Conservation (phyloP, 2,888 invertebrate genomes). For the Ormyrus pomaceus region DNA sequence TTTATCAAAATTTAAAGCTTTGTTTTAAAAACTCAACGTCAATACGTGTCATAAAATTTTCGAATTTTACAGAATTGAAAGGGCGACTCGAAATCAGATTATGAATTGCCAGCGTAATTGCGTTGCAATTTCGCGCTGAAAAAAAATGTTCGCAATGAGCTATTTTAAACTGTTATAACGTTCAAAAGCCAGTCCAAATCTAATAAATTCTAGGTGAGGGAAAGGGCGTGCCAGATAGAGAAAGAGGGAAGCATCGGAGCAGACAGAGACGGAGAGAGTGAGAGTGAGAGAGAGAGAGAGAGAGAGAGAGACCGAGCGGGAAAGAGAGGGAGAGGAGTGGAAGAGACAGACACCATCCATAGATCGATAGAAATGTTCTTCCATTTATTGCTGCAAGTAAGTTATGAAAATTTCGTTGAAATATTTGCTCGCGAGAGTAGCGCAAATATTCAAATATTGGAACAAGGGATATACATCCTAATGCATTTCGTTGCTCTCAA, state of each 20-base stretch:
- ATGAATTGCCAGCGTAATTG: too few species aligned
- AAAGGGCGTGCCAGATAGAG: conserved; percentile 54
- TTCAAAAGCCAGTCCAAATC: conserved; percentile 34
- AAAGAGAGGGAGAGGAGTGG: conserved; percentile 22
- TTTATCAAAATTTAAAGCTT: too few species aligned
- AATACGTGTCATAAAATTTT: too few species aligned
- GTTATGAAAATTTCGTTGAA: too few species aligned
- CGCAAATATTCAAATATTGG: too few species aligned
- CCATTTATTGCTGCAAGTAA: conserved; percentile 35
- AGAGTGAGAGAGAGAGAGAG: not conserved
- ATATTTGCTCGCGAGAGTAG: too few species aligned
- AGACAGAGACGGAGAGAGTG: conserved; percentile 13
- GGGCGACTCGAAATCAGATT: too few species aligned
- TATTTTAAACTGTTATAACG: not conserved
- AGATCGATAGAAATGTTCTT: conserved; percentile 56
- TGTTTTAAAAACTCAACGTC: too few species aligned
- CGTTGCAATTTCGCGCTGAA: too few species aligned
- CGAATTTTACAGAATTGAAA: too few species aligned
- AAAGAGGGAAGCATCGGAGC: conserved; percentile 19
- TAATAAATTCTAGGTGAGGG: conserved; percentile 55
- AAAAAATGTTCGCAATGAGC: conserved; percentile 1
- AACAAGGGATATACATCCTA: too few species aligned
- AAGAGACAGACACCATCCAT: conserved; percentile 42
- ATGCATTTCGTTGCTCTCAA: too few species aligned
- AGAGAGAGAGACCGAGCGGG: not conserved